A percentile compares a stretch with the other conserved stretches of the same genome.
phyloP scores from a whole-genome alignment of 2,888 invertebrate species.

The Trachelus troglodyta region DNA sequence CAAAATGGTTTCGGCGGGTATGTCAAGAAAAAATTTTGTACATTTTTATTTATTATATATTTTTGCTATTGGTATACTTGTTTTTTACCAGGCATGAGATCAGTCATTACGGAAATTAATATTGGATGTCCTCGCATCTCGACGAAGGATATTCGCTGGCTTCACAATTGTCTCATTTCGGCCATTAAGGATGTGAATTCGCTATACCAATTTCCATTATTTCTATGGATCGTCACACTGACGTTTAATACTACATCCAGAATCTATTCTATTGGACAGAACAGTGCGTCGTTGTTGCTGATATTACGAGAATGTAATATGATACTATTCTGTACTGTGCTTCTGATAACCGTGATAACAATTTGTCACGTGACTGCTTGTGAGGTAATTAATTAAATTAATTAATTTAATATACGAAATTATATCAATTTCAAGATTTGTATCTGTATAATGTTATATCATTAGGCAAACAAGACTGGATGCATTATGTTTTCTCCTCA shows the following conservation, averaged over 20 bases:
- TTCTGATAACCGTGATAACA: background rate
- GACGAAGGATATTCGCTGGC: background rate
- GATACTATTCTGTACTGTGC: background rate
- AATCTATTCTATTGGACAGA: background rate
- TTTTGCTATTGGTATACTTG: too few species aligned
- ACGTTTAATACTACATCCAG: background rate
- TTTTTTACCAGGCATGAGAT: background rate
- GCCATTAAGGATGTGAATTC: background rate
- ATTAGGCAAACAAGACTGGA: conserved; percentile 27
- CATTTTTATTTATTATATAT: background rate
- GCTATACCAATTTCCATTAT: background rate
- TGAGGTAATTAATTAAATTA: background rate
- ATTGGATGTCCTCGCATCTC: background rate
- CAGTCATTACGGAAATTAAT: background rate
- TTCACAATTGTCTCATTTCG: background rate
- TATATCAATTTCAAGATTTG: background rate
- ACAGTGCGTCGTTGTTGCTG: background rate
- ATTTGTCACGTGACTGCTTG: background rate
- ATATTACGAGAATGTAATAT: background rate
- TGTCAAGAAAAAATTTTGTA: background rate
- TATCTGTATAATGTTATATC: background rate
- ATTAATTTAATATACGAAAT: background rate
- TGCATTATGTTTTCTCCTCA: conserved; percentile 21
- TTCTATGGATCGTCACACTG: background rate
- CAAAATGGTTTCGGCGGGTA: background rate